Percentiles rank a stretch among this genome's conserved stretches.
Conservation (phyloP, 64 coral and sea anemone genomes). For the Montipora capricornis region DNA sequence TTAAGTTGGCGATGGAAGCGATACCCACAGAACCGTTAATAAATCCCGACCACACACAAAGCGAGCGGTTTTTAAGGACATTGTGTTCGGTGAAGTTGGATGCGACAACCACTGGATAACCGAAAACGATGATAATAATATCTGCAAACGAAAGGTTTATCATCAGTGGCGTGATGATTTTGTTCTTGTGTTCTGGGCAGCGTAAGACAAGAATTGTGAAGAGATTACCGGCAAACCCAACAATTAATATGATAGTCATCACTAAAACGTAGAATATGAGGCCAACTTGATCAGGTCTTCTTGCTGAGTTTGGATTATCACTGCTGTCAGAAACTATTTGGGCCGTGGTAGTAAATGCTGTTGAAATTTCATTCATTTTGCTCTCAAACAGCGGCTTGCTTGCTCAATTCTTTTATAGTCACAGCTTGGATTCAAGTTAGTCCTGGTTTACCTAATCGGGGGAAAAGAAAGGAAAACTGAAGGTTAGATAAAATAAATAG, state of each 20-base stretch:
- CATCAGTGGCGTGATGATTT: conserved; percentile 75
- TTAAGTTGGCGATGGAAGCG: conserved; percentile 64
- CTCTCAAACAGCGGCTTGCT: no score
- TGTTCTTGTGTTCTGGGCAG: conserved; percentile 48
- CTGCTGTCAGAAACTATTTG: not conserved
- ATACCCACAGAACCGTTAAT: conserved; percentile 74
- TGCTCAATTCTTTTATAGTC: no score
- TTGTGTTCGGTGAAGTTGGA: conserved; percentile 44
- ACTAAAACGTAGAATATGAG: conserved; percentile 30
- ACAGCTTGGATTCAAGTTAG: not conserved
- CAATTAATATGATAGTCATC: conserved; percentile 54
- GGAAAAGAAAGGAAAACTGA: no score
- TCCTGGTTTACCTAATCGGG: not conserved
- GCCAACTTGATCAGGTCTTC: not conserved
- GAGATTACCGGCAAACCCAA: conserved; percentile 67
- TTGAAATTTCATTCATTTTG: not conserved
- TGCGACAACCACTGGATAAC: conserved; percentile 66
- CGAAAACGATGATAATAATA: conserved; percentile 71
- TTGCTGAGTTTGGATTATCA: not conserved
- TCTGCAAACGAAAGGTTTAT: conserved; percentile 59
- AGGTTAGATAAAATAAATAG: no score
- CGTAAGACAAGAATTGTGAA: conserved; percentile 55
- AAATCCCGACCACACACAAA: conserved; percentile 81
- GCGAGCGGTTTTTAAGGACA: not conserved
- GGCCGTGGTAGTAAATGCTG: not conserved